A percentile compares a stretch with the other conserved stretches of the same genome.
Conservation (phyloP, 2,797 vertebrate genomes). For the Lithobates sylvaticus region DNA sequence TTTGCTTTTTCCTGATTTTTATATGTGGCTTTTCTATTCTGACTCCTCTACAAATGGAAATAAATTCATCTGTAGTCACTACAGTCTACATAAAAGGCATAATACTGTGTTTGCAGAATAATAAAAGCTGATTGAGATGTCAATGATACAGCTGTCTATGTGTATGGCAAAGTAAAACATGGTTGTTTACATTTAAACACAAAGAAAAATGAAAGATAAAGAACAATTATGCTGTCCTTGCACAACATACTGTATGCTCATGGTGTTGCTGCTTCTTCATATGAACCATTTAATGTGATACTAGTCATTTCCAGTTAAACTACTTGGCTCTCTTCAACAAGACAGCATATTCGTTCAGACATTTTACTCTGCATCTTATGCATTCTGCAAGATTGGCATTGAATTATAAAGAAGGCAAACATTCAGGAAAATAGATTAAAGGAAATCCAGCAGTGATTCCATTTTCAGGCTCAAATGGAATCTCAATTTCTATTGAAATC, state of each 20-base stretch:
- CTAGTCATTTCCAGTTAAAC: constrained; percentile 29
- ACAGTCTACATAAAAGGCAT: constrained; percentile 65
- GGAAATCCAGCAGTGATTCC: constrained; percentile 52
- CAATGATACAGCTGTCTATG: constrained; percentile 69
- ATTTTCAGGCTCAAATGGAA: constrained; percentile 47
- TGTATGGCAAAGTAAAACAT: constrained; percentile 68
- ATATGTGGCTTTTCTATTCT: constrained; percentile 20
- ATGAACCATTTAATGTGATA: constrained; percentile 28
- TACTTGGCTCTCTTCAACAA: constrained; percentile 25
- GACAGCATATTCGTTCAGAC: constrained; percentile 21
- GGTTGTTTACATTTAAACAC: constrained; percentile 67
- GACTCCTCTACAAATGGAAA: constrained; percentile 65
- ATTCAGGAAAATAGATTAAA: constrained; percentile 55
- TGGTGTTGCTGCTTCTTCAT: constrained; percentile 31
- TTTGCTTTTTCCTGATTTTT: constrained; percentile 10
- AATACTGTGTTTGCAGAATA: constrained; percentile 67
- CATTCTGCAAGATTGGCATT: constrained; percentile 30
- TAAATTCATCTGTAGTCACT: constrained; percentile 68
- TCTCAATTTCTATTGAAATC: constrained; percentile 50
- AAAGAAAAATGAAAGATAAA: constrained; percentile 61
- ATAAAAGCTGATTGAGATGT: constrained; percentile 74
- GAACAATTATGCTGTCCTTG: constrained; percentile 47
- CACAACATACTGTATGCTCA: constrained; percentile 7
- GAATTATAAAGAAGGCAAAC: constrained; percentile 55
- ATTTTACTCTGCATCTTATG: constrained; percentile 36